Percentiles rank a stretch among this genome's conserved stretches.
Conservation (phyloP, 2,113 vertebrate species). For the Rousettus leschenaultii region DNA sequence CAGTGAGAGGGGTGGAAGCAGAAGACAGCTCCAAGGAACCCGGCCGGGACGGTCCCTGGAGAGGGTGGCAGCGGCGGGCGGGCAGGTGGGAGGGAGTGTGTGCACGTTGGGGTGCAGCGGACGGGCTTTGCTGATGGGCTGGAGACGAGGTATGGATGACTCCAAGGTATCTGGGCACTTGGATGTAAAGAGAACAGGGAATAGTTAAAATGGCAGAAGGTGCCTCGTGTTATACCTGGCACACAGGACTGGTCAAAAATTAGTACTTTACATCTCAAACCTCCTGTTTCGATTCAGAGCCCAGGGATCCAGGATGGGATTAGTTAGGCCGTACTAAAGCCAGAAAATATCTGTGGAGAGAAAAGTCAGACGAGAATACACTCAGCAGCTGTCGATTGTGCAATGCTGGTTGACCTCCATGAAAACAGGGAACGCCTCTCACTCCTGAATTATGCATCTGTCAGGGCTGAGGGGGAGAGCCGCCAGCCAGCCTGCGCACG, state of each 20-base stretch:
- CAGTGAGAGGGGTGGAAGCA: background rate
- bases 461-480: background rate
- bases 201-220: background rate
- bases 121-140: background rate
- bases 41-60: background rate
- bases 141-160: rapidly evolving
- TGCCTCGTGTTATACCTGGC: background rate
- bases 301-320: background rate
- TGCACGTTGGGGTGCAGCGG: background rate
- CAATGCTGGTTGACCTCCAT: background rate
- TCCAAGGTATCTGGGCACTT: background rate
- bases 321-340: background rate
- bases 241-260: background rate
- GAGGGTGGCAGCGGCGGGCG: background rate
- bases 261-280: background rate
- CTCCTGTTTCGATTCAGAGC: background rate
- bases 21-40: no score
- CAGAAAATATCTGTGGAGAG: background rate
- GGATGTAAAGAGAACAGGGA: background rate
- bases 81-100: background rate
- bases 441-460: no score
- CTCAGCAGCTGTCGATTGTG: background rate
- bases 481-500: background rate
- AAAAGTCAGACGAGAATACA: background rate
- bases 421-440: background rate